Conservation (phyloP, 1,140 invertebrate species). For the Ceratoteleas bidentatus region DNA sequence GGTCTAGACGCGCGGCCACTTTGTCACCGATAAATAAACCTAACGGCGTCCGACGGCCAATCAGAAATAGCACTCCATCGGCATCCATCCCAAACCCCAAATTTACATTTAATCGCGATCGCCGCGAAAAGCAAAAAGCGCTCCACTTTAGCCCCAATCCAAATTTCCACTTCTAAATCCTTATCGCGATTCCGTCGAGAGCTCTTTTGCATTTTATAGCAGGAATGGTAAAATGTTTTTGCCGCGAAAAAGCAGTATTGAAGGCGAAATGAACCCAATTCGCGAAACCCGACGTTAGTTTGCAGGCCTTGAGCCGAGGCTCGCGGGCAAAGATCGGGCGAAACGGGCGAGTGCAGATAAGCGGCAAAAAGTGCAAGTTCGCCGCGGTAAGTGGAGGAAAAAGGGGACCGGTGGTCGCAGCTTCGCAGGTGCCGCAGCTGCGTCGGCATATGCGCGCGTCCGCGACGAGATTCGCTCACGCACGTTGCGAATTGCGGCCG, state of each 20-base stretch:
- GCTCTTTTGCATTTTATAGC: too few species aligned
- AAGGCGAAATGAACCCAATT: background rate
- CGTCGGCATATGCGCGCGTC: constrained; percentile 44
- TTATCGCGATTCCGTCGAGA: too few species aligned
- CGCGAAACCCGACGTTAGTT: constrained; percentile 14
- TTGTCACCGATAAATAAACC: constrained; percentile 12
- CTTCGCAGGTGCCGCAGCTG: constrained; percentile 71
- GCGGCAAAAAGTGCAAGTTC: constrained; percentile 63
- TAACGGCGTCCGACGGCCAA: constrained; percentile 15
- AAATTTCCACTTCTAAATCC: too few species aligned
- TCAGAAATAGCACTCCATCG: background rate
- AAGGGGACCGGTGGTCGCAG: constrained; percentile 57
- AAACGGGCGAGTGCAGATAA: constrained; percentile 36
- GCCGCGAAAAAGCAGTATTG: background rate
- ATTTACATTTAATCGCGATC: too few species aligned
- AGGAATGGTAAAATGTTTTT: too few species aligned
- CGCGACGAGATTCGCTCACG: constrained; percentile 41
- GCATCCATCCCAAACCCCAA: background rate
- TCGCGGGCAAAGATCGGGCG: constrained; percentile 13
- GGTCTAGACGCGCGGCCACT: background rate
- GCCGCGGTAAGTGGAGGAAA: constrained; percentile 56
- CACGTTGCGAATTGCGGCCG: constrained; percentile 43
- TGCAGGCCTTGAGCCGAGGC: constrained; percentile 30
- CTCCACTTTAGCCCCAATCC: too few species aligned
- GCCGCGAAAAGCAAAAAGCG: too few species aligned